Evolutionary conservation across 1,140 invertebrate genomes (phyloP).

Genomic region (Alviniconcha marisindica): DNA sequence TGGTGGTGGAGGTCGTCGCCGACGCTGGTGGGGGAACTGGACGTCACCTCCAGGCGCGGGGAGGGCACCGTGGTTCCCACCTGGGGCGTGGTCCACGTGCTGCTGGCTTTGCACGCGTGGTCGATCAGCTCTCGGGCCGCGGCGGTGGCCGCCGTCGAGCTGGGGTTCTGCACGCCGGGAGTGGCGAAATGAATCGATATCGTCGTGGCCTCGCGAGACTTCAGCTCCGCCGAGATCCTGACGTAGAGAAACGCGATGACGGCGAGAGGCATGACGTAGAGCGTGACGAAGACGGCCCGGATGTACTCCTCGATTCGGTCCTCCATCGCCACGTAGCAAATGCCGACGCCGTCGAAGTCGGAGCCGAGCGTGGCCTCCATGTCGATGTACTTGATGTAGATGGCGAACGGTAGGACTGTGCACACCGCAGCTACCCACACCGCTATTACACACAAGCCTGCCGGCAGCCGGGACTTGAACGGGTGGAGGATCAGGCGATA

Average conservation of each 20-base stretch:
- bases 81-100: conserved; percentile 28
- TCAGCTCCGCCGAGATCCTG: conserved; percentile 81
- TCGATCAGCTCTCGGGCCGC: conserved; percentile 35
- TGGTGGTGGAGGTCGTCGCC: conserved; percentile 67
- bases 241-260: conserved; percentile 82
- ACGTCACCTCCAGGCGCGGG: neutral
- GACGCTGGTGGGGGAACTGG: neutral
- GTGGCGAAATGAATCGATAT: conserved; percentile 74
- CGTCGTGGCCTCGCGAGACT: conserved; percentile 78
- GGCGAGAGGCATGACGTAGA: conserved; percentile 82
- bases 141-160: neutral
- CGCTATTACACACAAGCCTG: conserved; percentile 82
- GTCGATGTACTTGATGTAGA: conserved; percentile 85
- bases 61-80: neutral
- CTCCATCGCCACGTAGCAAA: conserved; percentile 74
- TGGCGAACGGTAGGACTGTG: conserved; percentile 84
- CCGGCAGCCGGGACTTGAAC: conserved; percentile 80
- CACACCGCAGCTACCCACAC: conserved; percentile 84
- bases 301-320: conserved; percentile 75
- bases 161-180: conserved; percentile 56
- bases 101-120: conserved; percentile 33
- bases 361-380: conserved; percentile 78
- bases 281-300: conserved; percentile 75
- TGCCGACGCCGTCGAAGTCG: conserved; percentile 69
- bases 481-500: conserved; percentile 82